Evolutionary conservation across 2,888 invertebrate species (phyloP).

Genomic region (Neocrepidodera transversa): DNA sequence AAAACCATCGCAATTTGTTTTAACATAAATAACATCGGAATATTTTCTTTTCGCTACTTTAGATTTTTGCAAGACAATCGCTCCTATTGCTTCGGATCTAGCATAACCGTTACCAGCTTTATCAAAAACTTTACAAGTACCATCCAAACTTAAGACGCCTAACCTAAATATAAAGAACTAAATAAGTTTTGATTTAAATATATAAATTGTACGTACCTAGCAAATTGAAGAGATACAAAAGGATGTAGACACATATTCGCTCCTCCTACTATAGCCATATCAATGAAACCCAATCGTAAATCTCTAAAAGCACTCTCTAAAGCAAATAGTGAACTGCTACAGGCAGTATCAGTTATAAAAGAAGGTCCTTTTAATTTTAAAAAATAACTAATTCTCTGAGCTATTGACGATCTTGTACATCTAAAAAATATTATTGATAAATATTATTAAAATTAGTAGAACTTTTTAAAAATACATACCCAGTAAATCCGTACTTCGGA

Average conservation of each 20-base stretch:
- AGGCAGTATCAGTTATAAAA: conserved; percentile 89
- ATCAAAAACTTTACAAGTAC: conserved; percentile 91
- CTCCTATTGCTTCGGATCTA: conserved; percentile 80
- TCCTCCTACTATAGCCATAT: conserved; percentile 89
- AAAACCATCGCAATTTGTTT: conserved; percentile 57
- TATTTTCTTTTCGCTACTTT: conserved; percentile 63
- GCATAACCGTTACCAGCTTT: conserved; percentile 82
- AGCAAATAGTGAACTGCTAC: conserved; percentile 91
- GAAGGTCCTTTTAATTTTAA: conserved; percentile 90
- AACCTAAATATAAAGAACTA: conserved; percentile 57
- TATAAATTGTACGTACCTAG: conserved; percentile 65
- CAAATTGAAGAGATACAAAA: conserved; percentile 87
- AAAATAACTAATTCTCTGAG: conserved; percentile 88
- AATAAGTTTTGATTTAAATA: too few relatives aligned
- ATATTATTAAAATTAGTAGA: too few relatives aligned
- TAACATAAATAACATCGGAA: conserved; percentile 57
- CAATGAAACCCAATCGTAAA: conserved; percentile 81
- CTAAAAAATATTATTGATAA: conserved; percentile 28
- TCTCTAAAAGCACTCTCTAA: conserved; percentile 82
- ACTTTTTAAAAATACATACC: too few relatives aligned
- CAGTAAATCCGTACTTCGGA: conserved; percentile 63
- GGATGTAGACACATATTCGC: conserved; percentile 87
- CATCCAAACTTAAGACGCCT: conserved; percentile 83
- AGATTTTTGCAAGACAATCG: conserved; percentile 74
- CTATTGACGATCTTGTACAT: conserved; percentile 83